Conservation (phyloP, 2,113 vertebrate genomes). For the Chunga burmeisteri region DNA sequence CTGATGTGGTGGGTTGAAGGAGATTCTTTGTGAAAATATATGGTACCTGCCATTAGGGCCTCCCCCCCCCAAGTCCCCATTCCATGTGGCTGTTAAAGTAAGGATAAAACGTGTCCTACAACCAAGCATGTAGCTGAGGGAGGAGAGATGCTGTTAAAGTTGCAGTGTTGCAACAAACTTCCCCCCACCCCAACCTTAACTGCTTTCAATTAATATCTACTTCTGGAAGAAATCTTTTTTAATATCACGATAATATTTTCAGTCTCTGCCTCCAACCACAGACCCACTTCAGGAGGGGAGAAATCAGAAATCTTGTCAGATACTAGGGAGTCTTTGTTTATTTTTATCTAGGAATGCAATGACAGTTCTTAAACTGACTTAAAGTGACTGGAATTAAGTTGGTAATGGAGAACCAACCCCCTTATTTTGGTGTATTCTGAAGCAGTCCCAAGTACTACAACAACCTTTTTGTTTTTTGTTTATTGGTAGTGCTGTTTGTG, state of each 20-base stretch:
- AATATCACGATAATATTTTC: neutral
- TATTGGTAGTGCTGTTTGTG: neutral
- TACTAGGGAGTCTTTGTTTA: neutral
- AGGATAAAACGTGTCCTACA: neutral
- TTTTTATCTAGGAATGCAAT: neutral
- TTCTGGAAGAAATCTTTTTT: neutral
- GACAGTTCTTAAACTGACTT: neutral
- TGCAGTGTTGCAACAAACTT: neutral
- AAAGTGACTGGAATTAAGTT: neutral
- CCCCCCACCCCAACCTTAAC: neutral
- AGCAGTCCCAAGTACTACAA: neutral
- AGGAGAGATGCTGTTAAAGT: neutral
- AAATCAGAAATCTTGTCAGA: neutral
- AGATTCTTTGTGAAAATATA: neutral
- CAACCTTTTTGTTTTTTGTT: neutral
- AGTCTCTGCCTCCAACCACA: neutral
- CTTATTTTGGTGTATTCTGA: neutral
- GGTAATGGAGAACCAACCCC: neutral
- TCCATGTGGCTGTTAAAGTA: neutral
- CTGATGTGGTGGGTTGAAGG: neutral
- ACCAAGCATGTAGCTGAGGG: neutral
- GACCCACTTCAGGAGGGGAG: neutral
- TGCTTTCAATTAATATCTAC: neutral
- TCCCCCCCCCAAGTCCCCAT: neutral
- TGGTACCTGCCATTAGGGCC: neutral